Evolutionary conservation across 2,888 invertebrate species (phyloP).

Genomic region (Cephonodes hylas): DNA sequence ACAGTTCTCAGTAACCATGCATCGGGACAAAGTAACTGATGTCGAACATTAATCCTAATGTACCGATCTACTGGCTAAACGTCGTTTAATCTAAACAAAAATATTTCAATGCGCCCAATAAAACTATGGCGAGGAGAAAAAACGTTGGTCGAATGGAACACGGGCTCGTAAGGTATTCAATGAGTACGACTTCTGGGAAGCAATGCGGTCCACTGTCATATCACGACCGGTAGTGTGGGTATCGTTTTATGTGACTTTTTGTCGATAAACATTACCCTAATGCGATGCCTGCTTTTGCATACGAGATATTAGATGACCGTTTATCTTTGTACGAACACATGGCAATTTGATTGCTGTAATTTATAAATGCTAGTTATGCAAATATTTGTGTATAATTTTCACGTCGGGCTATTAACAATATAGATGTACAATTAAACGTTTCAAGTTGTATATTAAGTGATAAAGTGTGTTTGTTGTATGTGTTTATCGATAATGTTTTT

Average conservation of each 20-base stretch:
- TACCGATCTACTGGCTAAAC: slow-evolving; percentile 69
- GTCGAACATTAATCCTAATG: slow-evolving; percentile 79
- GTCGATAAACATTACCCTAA: slow-evolving; percentile 11
- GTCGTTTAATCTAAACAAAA: slow-evolving; percentile 79
- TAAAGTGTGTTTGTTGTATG: background rate
- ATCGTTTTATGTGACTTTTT: slow-evolving; percentile 10
- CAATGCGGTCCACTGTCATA: slow-evolving; percentile 74
- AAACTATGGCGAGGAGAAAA: slow-evolving; percentile 70
- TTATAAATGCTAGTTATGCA: background rate
- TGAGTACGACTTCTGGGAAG: slow-evolving; percentile 76
- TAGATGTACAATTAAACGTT: no score
- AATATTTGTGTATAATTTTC: background rate
- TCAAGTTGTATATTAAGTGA: background rate
- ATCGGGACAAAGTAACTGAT: slow-evolving; percentile 61
- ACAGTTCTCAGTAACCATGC: slow-evolving; percentile 53
- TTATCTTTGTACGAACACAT: background rate
- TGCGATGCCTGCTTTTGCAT: background rate
- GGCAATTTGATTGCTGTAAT: background rate
- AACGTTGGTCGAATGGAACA: slow-evolving; percentile 56
- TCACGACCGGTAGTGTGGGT: slow-evolving; percentile 68
- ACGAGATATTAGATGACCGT: background rate
- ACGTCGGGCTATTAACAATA: no score
- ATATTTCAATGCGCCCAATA: slow-evolving; percentile 78
- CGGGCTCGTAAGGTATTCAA: slow-evolving; percentile 73
- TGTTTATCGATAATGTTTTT: slow-evolving; percentile 18